Evolutionary conservation across 2,113 vertebrate genomes (phyloP), one percentile per base, ranked within the genome.

Genomic region (Zootoca vivipara): DNA sequence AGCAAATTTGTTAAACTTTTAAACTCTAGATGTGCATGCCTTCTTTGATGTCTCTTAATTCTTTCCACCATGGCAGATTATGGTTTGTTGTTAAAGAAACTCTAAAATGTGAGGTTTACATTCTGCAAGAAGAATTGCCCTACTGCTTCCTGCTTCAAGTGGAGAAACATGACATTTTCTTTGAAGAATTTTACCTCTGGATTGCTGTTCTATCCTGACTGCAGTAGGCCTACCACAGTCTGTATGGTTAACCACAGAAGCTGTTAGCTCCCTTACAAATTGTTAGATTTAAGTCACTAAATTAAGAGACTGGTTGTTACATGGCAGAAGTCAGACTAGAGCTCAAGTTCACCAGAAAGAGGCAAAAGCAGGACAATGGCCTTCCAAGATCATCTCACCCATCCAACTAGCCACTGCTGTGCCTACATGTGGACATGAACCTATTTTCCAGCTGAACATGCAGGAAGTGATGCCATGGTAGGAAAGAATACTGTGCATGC

Each of bases 241-340:
- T 62, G 1, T 16, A 3, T 65, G 1, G 8, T 5, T 2, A 40
- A 33, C 1, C 46, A 74, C 75, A 77, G 35, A 62, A 52, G 9
- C 7, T n/a, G 70, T 62, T 6, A 16, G 0, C 16, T 2, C n/a
- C 46, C 67, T 81, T 2, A 1, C 3, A 8, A 4, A 13, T 7
- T 13, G 67, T 8, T 40, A 42, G 24, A 40, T 62, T 8, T 3
- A 0, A 56, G 1, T 52, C 42, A 82, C 22, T 18, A 30, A 73
- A n/a, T 22, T 9, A 26, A 62, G 18, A 22, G 26, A 30, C 3
- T 30, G 7, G 22, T 33, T 10, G 28, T 40, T 70, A 56, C 33
- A 58, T 78, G 9, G 5, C 22, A 46, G 30, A 78, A 22, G 24
- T 83, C 46, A n/a, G 7, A n/a, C 28, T 67, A 4, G 7, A 38